Evolutionary conservation across 37 sponge, comb jelly and placozoan genomes (phyloP), one percentile per base, ranked within the genome.

Genomic region (Halisarca cf. caerulea): DNA sequence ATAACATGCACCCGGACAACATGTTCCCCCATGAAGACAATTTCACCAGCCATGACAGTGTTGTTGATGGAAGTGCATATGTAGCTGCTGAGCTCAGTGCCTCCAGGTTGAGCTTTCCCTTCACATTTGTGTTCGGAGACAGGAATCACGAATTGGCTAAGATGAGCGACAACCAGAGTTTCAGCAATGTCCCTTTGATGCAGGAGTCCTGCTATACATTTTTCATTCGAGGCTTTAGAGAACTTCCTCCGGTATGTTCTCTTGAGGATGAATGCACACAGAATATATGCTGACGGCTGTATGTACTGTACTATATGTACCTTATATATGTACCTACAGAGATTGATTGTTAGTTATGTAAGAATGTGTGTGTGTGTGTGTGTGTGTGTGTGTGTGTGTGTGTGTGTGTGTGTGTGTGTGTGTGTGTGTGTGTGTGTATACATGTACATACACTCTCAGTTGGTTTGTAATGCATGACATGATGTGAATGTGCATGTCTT

Each of bases 31-130:
- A 40, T 6, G 25, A 7, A 1, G 45, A 4, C 3, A n/a, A 40
- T 6, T 41, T 74, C 25, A 7, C 25, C 6, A 21, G 2, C 42
- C 36, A 38, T 41, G 77, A 40, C 14, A 25, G 41, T 1, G 38
- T 36, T 25, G 25, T 14, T 2, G 45, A 41, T 1, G 44, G 45
- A 0, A 9, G 36, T 5, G 45, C 77, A 15, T 74, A 74, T 37
- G 36, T 74, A 21, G 77, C 77, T 41, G 77, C 77, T 3, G 77
- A 74, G 77, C 36, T 74, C 41, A 25, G 1, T 6, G 77, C 45
- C 2, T 42, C 24, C 15, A 40, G 41, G 15, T n/a, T 74, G 24
- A 40, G 24, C 24, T 37, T 43, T n/a, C 25, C 77, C 41, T 17
- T 24, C 44, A 1, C 20, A 40, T 74, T 74, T 37, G 45, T 74